Percentiles rank a stretch among this genome's conserved stretches.
Conservation (phyloP, 2,888 invertebrate genomes). For the Lumbricus terrestris region DNA sequence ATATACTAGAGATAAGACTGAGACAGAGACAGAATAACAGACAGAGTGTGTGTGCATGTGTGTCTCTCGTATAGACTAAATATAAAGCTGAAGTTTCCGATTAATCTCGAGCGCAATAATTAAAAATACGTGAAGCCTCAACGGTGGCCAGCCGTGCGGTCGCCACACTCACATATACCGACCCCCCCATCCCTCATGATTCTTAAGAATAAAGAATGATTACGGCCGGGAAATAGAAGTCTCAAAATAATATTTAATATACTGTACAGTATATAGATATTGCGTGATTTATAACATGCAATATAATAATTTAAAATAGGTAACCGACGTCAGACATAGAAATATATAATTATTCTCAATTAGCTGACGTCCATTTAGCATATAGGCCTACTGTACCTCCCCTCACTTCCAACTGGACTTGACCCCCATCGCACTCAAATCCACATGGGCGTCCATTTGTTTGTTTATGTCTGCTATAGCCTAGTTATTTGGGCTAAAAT, state of each 20-base stretch:
- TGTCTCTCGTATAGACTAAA: neutral
- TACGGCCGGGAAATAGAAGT: too few species aligned
- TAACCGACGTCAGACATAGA: neutral
- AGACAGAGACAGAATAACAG: too few species aligned
- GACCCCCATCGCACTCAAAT: neutral
- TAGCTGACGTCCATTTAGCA: neutral
- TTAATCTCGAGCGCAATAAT: neutral
- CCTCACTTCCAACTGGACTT: too few species aligned
- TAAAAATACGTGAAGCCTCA: neutral
- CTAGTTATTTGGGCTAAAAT: neutral
- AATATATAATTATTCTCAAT: neutral
- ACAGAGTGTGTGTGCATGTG: too few species aligned
- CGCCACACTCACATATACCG: too few species aligned
- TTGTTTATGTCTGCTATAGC: neutral
- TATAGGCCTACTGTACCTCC: neutral
- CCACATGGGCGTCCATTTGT: neutral
- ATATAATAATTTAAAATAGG: too few species aligned
- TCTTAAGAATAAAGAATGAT: too few species aligned
- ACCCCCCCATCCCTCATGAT: too few species aligned
- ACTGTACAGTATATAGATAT: neutral
- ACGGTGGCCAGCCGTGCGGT: too few species aligned
- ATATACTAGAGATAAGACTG: too few species aligned
- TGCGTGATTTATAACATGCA: neutral
- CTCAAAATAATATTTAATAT: neutral
- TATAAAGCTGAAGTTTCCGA: neutral